phyloP scores from a whole-genome alignment of 1,140 invertebrate genomes.

The Sipha flava region DNA sequence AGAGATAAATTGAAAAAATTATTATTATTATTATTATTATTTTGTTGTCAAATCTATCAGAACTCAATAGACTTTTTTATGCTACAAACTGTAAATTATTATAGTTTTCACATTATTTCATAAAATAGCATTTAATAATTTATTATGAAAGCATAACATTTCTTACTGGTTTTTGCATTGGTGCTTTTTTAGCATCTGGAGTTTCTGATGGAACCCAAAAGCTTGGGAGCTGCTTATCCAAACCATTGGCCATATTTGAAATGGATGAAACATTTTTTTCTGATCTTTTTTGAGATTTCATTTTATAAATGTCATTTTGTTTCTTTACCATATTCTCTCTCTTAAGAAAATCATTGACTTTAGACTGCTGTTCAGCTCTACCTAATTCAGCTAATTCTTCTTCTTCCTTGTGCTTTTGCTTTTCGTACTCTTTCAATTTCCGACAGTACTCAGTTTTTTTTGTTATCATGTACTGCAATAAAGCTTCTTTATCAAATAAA shows the following conservation, averaged over 20 bases:
- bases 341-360: conserved; percentile 68
- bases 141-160: neutral
- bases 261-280: conserved; percentile 48
- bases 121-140: no score
- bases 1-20: no score
- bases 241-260: conserved; percentile 64
- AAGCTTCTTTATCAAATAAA: conserved; percentile 95
- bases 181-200: conserved; percentile 66
- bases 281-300: conserved; percentile 1
- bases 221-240: conserved; percentile 74
- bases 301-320: conserved; percentile 27
- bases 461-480: conserved; percentile 88
- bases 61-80: no score
- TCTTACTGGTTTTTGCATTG: conserved; percentile 70
- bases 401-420: conserved; percentile 68
- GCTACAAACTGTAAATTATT: no score
- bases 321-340: conserved; percentile 57
- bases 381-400: conserved; percentile 55
- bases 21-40: no score
- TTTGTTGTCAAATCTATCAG: no score
- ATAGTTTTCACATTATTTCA: no score
- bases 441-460: conserved; percentile 88
- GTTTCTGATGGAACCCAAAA: conserved; percentile 96
- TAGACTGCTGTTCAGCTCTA: conserved; percentile 59
- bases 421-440: conserved; percentile 89